A percentile compares a stretch with the other conserved stretches of the same genome.
Evolutionary conservation across 2,113 vertebrate species (phyloP).

Genomic region (Charadrius vociferus): DNA sequence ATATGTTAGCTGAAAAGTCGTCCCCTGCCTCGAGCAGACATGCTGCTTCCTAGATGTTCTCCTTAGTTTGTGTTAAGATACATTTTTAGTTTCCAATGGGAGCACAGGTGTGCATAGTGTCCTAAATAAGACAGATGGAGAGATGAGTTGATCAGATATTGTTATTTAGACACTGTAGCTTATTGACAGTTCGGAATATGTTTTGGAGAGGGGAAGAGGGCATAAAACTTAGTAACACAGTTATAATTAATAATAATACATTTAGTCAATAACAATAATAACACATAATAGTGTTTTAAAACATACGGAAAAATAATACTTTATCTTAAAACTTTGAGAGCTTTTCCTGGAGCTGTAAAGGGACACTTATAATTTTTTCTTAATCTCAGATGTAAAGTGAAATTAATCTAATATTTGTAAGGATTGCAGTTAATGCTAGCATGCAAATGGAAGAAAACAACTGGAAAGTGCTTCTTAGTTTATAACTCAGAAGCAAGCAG

Average conservation of each 20-base stretch:
- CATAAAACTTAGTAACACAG: not conserved
- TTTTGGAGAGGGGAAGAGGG: not conserved
- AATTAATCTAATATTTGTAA: not conserved
- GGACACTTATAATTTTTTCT: not conserved
- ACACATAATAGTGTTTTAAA: not conserved
- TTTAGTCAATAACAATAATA: not conserved
- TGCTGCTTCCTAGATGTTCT: not conserved
- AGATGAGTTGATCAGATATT: not conserved
- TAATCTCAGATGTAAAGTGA: not conserved
- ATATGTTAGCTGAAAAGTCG: not conserved
- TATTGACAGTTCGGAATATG: not conserved
- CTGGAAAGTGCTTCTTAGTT: not conserved
- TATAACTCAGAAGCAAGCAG: not conserved
- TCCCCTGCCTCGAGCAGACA: not conserved
- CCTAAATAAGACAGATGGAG: not conserved
- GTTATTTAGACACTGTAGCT: not conserved
- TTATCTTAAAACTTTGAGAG: not conserved
- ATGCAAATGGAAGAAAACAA: not conserved
- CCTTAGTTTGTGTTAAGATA: not conserved
- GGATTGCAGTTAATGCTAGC: not conserved
- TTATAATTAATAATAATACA: not conserved
- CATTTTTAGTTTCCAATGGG: not conserved
- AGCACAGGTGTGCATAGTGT: not conserved
- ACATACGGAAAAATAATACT: not conserved
- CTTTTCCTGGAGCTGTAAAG: not conserved